Evolutionary conservation across 2,113 vertebrate genomes (phyloP).

Genomic region (Amblyopsis rosae): DNA sequence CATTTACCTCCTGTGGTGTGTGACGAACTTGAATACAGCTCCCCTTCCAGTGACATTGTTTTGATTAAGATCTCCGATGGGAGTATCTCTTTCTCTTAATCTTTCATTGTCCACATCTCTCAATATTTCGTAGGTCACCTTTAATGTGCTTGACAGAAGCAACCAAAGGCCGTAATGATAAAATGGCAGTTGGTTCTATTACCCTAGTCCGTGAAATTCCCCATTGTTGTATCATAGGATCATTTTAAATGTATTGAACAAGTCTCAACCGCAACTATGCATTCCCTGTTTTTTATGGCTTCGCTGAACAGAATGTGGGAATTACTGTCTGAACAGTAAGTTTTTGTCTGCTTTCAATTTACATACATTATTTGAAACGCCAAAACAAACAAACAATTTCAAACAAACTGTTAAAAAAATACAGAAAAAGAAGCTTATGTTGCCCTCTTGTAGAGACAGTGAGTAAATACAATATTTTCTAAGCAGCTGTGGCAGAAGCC

Average conservation of each 20-base stretch:
- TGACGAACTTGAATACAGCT: too few relatives aligned
- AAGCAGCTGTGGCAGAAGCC: slow-evolving; percentile 87
- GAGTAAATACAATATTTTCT: slow-evolving; percentile 36
- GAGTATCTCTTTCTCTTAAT: neutral
- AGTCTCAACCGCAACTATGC: slow-evolving; percentile 35
- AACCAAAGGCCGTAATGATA: neutral
- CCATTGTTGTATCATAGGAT: too few relatives aligned
- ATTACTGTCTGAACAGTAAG: slow-evolving; percentile 98
- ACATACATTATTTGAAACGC: neutral
- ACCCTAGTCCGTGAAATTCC: neutral
- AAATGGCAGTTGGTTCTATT: neutral
- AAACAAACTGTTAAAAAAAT: neutral
- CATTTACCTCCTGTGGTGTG: too few relatives aligned
- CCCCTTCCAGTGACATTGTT: too few relatives aligned
- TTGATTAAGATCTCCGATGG: too few relatives aligned
- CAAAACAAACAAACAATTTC: neutral
- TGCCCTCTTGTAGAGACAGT: slow-evolving; percentile 46
- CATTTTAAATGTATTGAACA: slow-evolving; percentile 9
- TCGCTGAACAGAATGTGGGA: slow-evolving; percentile 89
- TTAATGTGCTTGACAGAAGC: neutral
- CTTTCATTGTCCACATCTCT: neutral
- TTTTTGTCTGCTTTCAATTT: slow-evolving; percentile 45
- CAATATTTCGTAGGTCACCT: neutral
- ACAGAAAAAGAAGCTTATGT: slow-evolving; percentile 5
- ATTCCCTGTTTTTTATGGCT: slow-evolving; percentile 72